phyloP scores from a whole-genome alignment of 2,888 invertebrate species.

The Oscheius sp. region DNA sequence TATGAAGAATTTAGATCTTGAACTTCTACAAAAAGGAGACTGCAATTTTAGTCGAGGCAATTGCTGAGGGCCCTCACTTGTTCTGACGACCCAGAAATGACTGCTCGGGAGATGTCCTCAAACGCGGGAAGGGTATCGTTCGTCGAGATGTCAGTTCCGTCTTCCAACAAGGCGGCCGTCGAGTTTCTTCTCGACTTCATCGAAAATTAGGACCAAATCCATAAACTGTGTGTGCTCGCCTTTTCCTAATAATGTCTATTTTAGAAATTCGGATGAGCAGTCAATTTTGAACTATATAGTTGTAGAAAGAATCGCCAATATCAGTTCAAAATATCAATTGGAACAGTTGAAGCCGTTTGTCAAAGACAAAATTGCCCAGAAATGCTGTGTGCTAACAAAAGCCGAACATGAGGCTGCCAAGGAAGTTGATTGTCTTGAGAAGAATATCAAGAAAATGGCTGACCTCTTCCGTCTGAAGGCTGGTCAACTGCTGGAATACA shows the following conservation, averaged over 20 bases:
- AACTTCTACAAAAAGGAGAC: background rate
- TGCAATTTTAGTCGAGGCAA: background rate
- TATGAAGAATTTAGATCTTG: slow-evolving; percentile 6
- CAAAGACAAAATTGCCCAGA: background rate
- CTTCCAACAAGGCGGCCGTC: background rate
- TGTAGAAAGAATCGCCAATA: background rate
- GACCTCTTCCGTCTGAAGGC: background rate
- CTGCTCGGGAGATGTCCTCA: background rate
- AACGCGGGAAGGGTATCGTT: background rate
- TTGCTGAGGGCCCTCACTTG: slow-evolving; percentile 15
- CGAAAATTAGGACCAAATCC: slow-evolving; percentile 15
- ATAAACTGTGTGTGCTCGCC: background rate
- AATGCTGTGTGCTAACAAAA: background rate
- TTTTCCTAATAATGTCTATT: background rate
- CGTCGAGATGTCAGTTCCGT: slow-evolving; percentile 10
- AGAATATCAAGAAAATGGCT: background rate
- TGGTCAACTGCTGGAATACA: no score
- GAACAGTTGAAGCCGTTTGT: slow-evolving; percentile 12
- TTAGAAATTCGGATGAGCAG: slow-evolving; percentile 1
- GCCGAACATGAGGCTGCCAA: background rate
- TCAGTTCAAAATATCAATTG: background rate
- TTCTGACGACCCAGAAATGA: background rate
- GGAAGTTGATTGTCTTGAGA: slow-evolving; percentile 18
- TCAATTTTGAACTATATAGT: background rate
- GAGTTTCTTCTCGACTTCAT: slow-evolving; percentile 1